Conservation (phyloP, 2,888 invertebrate genomes). For the Trachelus tabidus region DNA sequence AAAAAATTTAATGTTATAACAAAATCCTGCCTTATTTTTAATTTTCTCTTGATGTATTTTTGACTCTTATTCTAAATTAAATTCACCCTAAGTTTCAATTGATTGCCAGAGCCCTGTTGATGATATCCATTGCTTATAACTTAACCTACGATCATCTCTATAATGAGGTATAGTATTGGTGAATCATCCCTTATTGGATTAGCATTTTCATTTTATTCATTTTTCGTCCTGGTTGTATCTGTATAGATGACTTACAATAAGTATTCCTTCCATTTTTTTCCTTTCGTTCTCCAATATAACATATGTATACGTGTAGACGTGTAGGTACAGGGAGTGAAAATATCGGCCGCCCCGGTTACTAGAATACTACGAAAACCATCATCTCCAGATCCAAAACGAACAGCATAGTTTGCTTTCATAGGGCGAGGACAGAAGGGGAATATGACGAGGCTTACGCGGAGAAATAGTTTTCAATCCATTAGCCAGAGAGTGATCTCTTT, state of each 20-base stretch:
- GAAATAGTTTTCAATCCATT: neutral
- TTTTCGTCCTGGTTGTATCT: neutral
- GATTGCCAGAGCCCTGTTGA: neutral
- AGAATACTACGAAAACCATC: neutral
- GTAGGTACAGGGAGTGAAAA: neutral
- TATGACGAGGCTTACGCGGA: neutral
- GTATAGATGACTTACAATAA: neutral
- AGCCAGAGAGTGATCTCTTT: neutral
- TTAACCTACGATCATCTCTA: neutral
- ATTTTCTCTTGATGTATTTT: neutral
- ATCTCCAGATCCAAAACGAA: neutral
- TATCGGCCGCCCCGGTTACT: neutral
- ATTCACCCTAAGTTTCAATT: neutral
- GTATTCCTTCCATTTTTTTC: neutral
- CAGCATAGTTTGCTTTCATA: neutral
- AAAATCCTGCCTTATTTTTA: neutral
- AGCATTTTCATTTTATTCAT: neutral
- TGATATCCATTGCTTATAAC: neutral
- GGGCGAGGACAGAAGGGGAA: neutral
- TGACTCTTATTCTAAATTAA: neutral
- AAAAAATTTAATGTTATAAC: constrained; percentile 2
- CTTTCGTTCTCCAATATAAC: neutral
- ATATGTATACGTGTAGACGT: neutral
- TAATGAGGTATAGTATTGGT: neutral
- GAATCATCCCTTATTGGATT: neutral